These are phyloP conservation scores for Phylloscopus trochilus DNA, from an alignment of 2,113 vertebrate species.

Conservation along the genomic window DNA sequence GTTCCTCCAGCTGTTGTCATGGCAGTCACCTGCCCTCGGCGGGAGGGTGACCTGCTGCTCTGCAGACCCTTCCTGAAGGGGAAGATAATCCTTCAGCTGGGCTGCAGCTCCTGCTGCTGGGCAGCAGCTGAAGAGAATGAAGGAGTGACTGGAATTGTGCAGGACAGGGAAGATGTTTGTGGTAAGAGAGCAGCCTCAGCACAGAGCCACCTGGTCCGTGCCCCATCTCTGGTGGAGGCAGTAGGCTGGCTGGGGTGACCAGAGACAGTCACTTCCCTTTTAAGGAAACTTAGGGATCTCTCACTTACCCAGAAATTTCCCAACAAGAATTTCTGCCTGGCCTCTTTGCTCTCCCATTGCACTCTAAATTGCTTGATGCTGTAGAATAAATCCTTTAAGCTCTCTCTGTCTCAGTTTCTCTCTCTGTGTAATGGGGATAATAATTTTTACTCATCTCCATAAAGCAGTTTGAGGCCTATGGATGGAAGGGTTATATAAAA, in stretches of 20 bases:
- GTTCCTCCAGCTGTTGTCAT: not conserved
- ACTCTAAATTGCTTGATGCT: not conserved
- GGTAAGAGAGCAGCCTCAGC: not conserved
- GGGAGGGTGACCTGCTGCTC: not conserved
- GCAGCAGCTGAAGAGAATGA: not conserved
- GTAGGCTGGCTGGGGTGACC: not conserved
- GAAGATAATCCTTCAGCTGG: not conserved
- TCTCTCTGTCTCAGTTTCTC: constrained; percentile 44
- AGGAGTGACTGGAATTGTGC: not conserved
- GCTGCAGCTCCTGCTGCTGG: not conserved
- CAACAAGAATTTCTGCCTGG: not conserved
- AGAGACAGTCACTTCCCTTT: not conserved
- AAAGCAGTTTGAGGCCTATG: constrained; percentile 45
- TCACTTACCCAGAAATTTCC: not conserved
- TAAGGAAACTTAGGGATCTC: not conserved
- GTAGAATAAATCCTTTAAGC: constrained; percentile 47
- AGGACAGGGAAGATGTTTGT: not conserved
- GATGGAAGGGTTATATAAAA: constrained; percentile 37
- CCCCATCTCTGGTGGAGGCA: not conserved
- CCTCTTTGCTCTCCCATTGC: not conserved
- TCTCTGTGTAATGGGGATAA: constrained; percentile 32
- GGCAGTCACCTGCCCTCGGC: accelerated
- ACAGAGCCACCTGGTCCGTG: not conserved
- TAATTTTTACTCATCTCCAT: constrained; percentile 56
- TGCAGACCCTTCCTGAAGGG: not conserved